phyloP scores from a whole-genome alignment of 2,888 invertebrate genomes.

The Adelognathus sp. region DNA sequence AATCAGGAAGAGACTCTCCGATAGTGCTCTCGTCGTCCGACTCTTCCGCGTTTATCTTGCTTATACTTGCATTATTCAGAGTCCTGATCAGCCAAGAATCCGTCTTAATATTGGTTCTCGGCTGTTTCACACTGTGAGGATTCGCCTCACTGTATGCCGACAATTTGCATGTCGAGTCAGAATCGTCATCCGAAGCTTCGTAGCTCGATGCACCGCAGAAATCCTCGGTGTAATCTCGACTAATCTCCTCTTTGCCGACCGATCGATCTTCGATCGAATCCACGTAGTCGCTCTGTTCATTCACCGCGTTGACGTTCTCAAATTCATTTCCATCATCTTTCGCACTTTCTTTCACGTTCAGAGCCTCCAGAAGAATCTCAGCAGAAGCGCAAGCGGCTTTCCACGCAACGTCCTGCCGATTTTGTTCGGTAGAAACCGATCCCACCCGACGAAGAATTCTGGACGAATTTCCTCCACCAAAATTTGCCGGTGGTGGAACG shows the following conservation, averaged over 20 bases:
- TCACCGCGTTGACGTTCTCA: not conserved
- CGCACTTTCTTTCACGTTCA: constrained; percentile 68
- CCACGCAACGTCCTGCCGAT: constrained; percentile 72
- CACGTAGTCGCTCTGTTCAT: not conserved
- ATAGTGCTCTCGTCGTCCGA: constrained; percentile 58
- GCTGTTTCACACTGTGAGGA: constrained; percentile 47
- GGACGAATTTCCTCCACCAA: constrained; percentile 64
- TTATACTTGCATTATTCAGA: constrained; percentile 71
- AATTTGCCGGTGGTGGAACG: constrained; percentile 54
- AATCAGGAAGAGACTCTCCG: constrained; percentile 40
- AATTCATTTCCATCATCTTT: not conserved
- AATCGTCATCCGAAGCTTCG: constrained; percentile 73
- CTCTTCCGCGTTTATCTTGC: constrained; percentile 40
- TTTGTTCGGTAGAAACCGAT: constrained; percentile 47
- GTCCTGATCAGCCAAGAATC: constrained; percentile 77
- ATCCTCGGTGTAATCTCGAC: not conserved
- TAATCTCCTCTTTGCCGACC: not conserved
- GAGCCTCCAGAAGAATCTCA: constrained; percentile 74
- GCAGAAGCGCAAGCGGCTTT: constrained; percentile 78
- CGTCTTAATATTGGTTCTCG: constrained; percentile 73
- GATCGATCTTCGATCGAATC: not conserved
- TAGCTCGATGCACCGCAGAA: constrained; percentile 64
- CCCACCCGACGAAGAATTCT: constrained; percentile 60
- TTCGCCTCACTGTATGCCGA: constrained; percentile 59
- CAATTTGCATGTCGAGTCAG: constrained; percentile 63